Percentiles rank a stretch among this genome's conserved stretches.
These are phyloP conservation scores for Calcarius lapponicus DNA, from an alignment of 2,797 vertebrate genomes.

Conservation along the genomic window DNA sequence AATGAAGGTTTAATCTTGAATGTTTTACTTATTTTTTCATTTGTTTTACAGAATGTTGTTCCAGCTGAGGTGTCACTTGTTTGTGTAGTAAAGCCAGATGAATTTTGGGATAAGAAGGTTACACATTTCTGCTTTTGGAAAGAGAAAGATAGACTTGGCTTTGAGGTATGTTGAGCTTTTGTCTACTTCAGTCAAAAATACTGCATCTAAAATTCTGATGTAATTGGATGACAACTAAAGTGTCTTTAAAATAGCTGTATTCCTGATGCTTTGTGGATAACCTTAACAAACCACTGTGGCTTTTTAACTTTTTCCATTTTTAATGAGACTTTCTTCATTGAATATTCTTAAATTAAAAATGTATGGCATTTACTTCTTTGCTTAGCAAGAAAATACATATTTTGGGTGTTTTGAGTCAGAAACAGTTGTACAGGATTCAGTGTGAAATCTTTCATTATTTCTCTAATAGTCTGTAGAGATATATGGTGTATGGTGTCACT, in stretches of 20 bases:
- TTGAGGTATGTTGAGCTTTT: conserved; percentile 84
- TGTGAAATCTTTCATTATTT: not conserved
- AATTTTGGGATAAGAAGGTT: conserved; percentile 99
- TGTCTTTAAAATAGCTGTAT: not conserved
- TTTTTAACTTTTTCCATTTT: not conserved
- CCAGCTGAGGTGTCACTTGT: conserved; percentile 97
- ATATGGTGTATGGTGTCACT: not conserved
- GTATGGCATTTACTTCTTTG: not conserved
- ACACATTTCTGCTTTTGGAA: conserved; percentile 99
- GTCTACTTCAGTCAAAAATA: not conserved
- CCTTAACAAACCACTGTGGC: not conserved
- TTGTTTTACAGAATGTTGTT: conserved; percentile 90
- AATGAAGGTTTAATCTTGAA: not conserved
- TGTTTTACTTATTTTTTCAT: not conserved
- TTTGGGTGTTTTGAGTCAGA: not conserved
- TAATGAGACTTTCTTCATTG: not conserved
- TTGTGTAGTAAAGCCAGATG: conserved; percentile 98
- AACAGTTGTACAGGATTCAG: not conserved
- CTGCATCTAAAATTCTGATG: not conserved
- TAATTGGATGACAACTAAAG: not conserved
- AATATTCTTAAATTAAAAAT: not conserved
- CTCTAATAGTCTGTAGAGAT: not conserved
- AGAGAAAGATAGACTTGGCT: conserved; percentile 97
- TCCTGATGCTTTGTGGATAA: not conserved
- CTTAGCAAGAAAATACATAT: not conserved